Evolutionary conservation across 2,888 invertebrate genomes (phyloP).

Genomic region (Dryadula phaetusa): DNA sequence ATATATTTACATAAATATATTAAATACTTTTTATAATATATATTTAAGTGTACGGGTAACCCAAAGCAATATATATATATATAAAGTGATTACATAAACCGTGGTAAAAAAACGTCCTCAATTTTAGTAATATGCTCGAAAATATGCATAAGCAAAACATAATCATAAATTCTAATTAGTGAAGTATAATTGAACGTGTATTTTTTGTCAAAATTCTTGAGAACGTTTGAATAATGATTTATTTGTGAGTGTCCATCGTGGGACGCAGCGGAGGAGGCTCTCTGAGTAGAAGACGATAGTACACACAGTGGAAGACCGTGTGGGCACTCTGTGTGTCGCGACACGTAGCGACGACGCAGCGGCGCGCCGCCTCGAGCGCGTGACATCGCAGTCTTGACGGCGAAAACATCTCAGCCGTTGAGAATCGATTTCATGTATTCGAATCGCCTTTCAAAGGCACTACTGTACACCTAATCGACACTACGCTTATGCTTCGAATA

Average conservation of each 20-base stretch:
- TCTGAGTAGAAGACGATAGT: background rate
- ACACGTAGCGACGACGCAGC: slow-evolving; percentile 25
- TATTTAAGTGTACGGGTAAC: background rate
- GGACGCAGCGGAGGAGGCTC: background rate
- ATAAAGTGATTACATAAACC: slow-evolving; percentile 7
- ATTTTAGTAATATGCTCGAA: slow-evolving; percentile 16
- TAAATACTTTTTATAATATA: no score
- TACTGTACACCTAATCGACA: slow-evolving; percentile 36
- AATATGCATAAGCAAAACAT: slow-evolving; percentile 18
- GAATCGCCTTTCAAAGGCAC: slow-evolving; percentile 44
- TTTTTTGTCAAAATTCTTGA: slow-evolving; percentile 15
- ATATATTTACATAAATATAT: no score
- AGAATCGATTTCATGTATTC: slow-evolving; percentile 47
- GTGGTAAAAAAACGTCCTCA: slow-evolving; percentile 21
- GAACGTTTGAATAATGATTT: slow-evolving; percentile 16
- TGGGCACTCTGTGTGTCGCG: slow-evolving; percentile 5
- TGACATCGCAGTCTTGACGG: slow-evolving; percentile 40
- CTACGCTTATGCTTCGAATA: slow-evolving; percentile 20
- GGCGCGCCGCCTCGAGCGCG: slow-evolving; percentile 39
- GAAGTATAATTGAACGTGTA: slow-evolving; percentile 18
- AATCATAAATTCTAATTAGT: slow-evolving; percentile 22
- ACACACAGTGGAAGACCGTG: no score
- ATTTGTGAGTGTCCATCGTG: background rate
- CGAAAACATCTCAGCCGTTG: slow-evolving; percentile 38
- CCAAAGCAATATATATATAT: no score